Evolutionary conservation across 2,888 invertebrate genomes (phyloP), one percentile per base, ranked within the genome.

Genomic region (Nomada fabriciana): DNA sequence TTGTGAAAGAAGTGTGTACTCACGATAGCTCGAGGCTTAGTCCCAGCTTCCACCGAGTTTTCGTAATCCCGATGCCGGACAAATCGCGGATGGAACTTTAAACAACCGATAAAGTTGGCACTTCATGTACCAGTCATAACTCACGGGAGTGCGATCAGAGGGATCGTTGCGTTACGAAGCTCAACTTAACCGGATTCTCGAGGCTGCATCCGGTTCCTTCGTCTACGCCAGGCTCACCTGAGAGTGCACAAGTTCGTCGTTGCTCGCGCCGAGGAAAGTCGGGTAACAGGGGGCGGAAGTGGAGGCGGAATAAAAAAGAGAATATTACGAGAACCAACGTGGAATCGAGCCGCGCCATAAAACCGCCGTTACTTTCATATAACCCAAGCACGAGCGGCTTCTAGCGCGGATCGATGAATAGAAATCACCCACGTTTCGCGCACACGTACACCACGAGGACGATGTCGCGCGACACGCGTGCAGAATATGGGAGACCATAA

Each of bases 61-160:
- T 65, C 52, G 52, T 55, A 52, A 29, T 77, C 69, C 15, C 55
- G 18, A 61, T 53, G 60, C 83, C 47, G 47, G 80, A 80, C 79
- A 84, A 84, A 86, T 86, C 83, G 77, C 70, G 77, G 75, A 42
- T 67, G 82, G 82, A 82, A 83, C 82, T 84, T 86, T 89, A 88
- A 91, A 90, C 90, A 91, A 88, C 84, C 87, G 85, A 91, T 90
- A 90, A 89, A 90, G 87, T 87, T 89, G 87, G 88, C 73, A 81
- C 86, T 70, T 64, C 75, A 76, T 82, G 88, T 89, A 84, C 79
- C 53, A 76, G 70, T 81, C 82, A 86, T 89, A 87, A 89, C 82
- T 90, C 86, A 88, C 74, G 80, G 50, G 71, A 82, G 76, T 72
- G 64, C 78, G 36, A 78, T 80, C 80, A 59, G 57, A 25, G 60